These are phyloP conservation scores for Malacosoma neustria DNA, from an alignment of 2,888 invertebrate genomes.

Conservation along the genomic window DNA sequence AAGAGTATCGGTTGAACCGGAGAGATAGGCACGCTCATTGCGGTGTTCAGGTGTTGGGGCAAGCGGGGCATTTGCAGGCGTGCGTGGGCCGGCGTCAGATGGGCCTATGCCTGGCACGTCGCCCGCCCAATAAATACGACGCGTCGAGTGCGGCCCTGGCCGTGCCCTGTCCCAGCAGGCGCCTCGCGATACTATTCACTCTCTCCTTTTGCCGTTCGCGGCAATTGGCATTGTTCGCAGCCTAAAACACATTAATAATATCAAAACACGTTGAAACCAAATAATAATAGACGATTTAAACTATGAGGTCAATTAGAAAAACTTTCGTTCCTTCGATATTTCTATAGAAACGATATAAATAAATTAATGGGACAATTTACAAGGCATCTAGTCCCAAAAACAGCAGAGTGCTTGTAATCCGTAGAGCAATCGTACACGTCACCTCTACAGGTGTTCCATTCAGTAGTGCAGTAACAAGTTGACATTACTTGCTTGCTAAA, in stretches of 20 bases:
- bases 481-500: no score
- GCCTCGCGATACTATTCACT: constrained; percentile 53
- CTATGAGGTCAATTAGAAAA: no score
- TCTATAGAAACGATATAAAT: no score
- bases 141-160: constrained; percentile 41
- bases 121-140: constrained; percentile 48
- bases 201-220: constrained; percentile 44
- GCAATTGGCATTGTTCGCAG: constrained; percentile 5
- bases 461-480: no score
- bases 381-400: no score
- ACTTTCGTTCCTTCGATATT: no score
- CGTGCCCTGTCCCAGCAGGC: constrained; percentile 40
- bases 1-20: no score
- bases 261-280: not conserved
- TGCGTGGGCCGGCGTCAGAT: constrained; percentile 22
- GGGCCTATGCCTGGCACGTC: constrained; percentile 21
- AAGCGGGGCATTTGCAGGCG: constrained; percentile 18
- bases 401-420: no score
- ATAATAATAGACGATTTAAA: constrained; percentile 1
- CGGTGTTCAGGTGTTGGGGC: not conserved
- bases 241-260: constrained; percentile 4
- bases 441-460: no score
- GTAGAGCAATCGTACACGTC: no score
- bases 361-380: no score
- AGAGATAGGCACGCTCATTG: no score